These are phyloP conservation scores for Fulmarus glacialis DNA, from an alignment of 2,113 vertebrate species.

Conservation along the genomic window DNA sequence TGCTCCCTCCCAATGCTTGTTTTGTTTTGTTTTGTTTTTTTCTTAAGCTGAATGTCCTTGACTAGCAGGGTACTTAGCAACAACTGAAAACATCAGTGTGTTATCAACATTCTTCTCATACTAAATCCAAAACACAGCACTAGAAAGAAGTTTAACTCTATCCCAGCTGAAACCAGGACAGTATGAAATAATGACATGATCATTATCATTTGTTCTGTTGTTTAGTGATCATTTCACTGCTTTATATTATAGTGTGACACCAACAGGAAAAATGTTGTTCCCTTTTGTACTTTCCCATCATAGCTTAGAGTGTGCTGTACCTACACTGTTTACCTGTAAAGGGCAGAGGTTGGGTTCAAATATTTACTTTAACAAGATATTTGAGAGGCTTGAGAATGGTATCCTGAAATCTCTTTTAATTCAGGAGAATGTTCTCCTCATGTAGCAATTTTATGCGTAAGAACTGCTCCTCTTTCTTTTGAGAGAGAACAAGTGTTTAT, in stretches of 20 bases:
- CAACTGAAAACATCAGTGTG: too few relatives aligned
- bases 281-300: neutral
- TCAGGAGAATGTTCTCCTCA: neutral
- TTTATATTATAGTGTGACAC: neutral
- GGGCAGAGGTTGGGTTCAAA: neutral
- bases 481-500: neutral
- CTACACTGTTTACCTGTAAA: neutral
- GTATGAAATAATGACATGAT: neutral
- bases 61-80: too few relatives aligned
- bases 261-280: neutral
- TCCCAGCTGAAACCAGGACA: too few relatives aligned
- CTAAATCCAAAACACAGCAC: too few relatives aligned
- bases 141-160: too few relatives aligned
- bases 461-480: neutral
- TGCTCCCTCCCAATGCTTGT: too few relatives aligned
- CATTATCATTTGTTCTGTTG: neutral
- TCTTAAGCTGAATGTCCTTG: too few relatives aligned
- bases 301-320: neutral
- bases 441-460: neutral
- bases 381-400: neutral
- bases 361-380: neutral
- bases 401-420: neutral
- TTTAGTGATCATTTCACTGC: neutral
- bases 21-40: too few relatives aligned
- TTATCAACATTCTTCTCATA: too few relatives aligned